Evolutionary conservation across 1,140 invertebrate species (phyloP), one percentile per base, ranked within the genome.

Genomic region (Drosophila azteca): DNA sequence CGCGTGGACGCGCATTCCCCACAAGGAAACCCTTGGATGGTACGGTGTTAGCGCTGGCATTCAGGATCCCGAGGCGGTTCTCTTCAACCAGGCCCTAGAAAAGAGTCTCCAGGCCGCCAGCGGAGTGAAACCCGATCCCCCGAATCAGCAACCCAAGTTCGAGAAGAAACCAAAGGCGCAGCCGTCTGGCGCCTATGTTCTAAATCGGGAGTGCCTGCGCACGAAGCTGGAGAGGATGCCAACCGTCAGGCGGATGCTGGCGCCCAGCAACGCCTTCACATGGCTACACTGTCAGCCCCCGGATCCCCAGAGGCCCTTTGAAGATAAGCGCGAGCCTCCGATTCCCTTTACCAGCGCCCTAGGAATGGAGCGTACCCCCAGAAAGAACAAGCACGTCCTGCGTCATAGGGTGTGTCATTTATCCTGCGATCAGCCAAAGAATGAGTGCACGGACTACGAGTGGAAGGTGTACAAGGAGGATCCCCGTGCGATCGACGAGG

Each of bases 391-490:
- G 0, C 65, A 53, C 4, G 29, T 55, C 0, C 45, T 48, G 7
- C 29, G 63, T 0, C 55, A 62, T 0, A 77, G 58, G 13, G 8
- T 64, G 11, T 44, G 24, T 7, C 69, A 81, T 15, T 87, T 82
- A 15, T 39, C 49, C 3, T 77, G 76, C 15, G 63, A 22, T 0
- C 52, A 72, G n/a, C 39, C 46, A 1, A 11, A 79, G n/a, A 83
- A 66, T 6, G 39, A 46, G 9, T 84, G 80, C 52, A 79, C 80
- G 2, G 35, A 58, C 2, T 77, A 60, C 9, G 80, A 76, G 39
- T 60, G 57, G 57, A 44, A 3, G 17, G 68, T 66, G 45, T 84
- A 77, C 24, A 52, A 68, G 20, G 7, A 15, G 13, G 31, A 68
- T 41, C 50, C 67, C 0, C 9, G 35, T 6, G 7, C 48, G 1